Base-by-base conservation (phyloP, 2,888 invertebrate genomes). In the Epinotia brunnichana region DNA sequence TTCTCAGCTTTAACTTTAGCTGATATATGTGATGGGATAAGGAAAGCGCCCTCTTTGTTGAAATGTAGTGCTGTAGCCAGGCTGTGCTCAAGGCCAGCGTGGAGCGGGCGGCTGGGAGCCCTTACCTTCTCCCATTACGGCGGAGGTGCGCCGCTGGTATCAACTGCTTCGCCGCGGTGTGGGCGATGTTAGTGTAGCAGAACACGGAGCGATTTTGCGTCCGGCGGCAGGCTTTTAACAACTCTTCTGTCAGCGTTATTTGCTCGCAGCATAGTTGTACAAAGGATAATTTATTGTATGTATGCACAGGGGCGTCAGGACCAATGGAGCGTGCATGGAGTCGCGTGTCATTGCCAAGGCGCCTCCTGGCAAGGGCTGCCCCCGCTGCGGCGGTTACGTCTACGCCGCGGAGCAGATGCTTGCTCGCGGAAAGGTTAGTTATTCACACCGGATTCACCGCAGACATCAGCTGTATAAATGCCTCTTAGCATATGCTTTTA, bases 381-480 rank as follows among this genome's bases (percentile, higher is more conserved):
- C 97, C 41, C 94, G 97, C 82, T 98, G 97, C 87, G 97, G 97
- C 77, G 97, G 97, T 77, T 97, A 91, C 86, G 98, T 98, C 69
- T 98, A 97, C 90, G 97, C 97, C 76, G 98, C 98, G 74, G 98
- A 98, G 92, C 97, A 97, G 93, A 97, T 97, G 97, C 94, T 98
- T 84, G 97, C 97, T 79, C 95, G 97, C 87, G 97, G 97, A 94
- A 95, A 96, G 95, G 97, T 97, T 94, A 96, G 95, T 94, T 75
- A 74, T 17, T 21, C 51, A 60, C 56, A 39, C 62, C 24, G 61
- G 53, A 35, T 70, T 66, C 39, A 70, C 59, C 73, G 41, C 61
- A 71, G n/a, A 70, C 69, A 29, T 13, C 39, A 19, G 61, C 21
- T 48, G 39, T 53, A 62, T 61, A 51, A 41, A 59, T 29, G 39